These are phyloP conservation scores for Cirrhinus molitorella DNA, from an alignment of 2,797 vertebrate genomes.

Conservation along the genomic window DNA sequence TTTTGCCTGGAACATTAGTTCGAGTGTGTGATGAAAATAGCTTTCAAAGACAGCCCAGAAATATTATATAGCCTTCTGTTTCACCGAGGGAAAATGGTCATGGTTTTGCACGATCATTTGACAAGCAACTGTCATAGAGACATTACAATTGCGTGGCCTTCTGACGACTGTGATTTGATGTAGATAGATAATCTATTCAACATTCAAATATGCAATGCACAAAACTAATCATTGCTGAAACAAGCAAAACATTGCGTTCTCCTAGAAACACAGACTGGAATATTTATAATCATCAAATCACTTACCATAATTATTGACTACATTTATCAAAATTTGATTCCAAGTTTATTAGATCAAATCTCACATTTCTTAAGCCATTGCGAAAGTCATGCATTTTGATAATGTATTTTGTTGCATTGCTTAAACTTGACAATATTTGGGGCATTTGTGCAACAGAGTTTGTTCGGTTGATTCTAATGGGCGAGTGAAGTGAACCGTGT, in stretches of 20 bases:
- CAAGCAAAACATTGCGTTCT: not conserved
- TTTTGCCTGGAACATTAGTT: not conserved
- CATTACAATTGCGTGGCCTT: not conserved
- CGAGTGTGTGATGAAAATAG: not conserved
- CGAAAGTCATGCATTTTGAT: not conserved
- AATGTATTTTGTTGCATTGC: not conserved
- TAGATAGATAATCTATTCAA: not conserved
- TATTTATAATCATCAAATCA: not conserved
- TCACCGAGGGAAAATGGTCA: not conserved
- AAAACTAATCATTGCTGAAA: not conserved
- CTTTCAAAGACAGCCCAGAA: not conserved
- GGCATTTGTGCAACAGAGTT: not conserved
- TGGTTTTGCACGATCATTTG: constrained; percentile 1
- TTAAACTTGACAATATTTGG: not conserved
- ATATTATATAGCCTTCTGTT: not conserved
- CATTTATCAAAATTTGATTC: not conserved
- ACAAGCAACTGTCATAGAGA: not conserved
- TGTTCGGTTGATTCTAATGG: not conserved
- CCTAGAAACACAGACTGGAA: not conserved
- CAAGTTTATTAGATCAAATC: not conserved
- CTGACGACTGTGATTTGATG: not conserved
- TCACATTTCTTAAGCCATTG: not conserved
- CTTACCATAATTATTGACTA: not conserved
- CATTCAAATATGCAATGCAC: constrained; percentile 1
- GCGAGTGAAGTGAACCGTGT: not conserved